Conservation (phyloP, 1,140 invertebrate species). For the Drosophila pruinosa region DNA sequence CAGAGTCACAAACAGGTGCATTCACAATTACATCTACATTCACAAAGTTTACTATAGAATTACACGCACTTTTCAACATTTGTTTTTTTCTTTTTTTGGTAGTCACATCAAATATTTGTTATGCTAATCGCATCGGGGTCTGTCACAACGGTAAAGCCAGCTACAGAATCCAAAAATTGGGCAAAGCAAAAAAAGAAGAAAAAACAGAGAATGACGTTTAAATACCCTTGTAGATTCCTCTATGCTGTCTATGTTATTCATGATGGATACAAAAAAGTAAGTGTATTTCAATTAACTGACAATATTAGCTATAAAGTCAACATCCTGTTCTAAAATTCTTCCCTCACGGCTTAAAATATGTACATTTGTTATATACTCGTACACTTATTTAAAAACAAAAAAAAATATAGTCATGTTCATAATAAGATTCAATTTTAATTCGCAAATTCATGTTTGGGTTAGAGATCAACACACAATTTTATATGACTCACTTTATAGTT, state of each 20-base stretch:
- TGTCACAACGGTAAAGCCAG: conserved; percentile 22
- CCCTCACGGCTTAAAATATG: too few species aligned
- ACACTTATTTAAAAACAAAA: too few species aligned
- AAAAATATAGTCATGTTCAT: conserved; percentile 15
- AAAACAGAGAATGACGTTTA: too few species aligned
- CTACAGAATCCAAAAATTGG: not conserved
- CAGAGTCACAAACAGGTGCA: conserved; percentile 43
- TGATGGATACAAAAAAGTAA: too few species aligned
- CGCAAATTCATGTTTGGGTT: conserved; percentile 22
- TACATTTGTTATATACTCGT: too few species aligned
- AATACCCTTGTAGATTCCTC: not conserved
- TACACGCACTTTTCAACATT: conserved; percentile 18
- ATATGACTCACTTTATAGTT: conserved; percentile 10
- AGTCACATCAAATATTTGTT: conserved; percentile 39
- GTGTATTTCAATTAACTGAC: too few species aligned
- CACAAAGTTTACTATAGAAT: conserved; percentile 18
- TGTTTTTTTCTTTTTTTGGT: conserved; percentile 8
- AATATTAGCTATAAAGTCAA: not conserved
- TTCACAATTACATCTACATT: conserved; percentile 16
- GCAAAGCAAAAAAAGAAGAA: not conserved
- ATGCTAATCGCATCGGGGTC: conserved; percentile 24
- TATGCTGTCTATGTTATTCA: too few species aligned
- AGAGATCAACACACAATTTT: conserved; percentile 6
- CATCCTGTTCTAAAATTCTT: too few species aligned
- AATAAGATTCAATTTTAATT: not conserved